Conservation (phyloP, 1,140 invertebrate genomes). For the Cyphomyrmex costatus region DNA sequence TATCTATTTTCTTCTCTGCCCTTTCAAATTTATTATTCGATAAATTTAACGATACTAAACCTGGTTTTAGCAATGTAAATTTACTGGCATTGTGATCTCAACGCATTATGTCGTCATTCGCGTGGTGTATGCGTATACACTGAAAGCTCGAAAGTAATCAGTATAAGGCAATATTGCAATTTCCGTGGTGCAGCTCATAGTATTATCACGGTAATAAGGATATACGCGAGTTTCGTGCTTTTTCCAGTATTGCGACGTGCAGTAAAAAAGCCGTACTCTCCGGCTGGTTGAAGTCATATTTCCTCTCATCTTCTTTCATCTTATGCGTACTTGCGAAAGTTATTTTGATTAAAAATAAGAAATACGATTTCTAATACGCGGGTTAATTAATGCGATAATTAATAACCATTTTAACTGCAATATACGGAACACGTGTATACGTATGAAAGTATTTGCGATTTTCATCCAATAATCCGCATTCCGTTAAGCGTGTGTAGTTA, state of each 20-base stretch:
- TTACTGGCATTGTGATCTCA: neutral
- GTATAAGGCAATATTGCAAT: conserved; percentile 29
- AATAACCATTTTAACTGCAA: neutral
- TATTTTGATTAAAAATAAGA: conserved; percentile 21
- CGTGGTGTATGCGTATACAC: neutral
- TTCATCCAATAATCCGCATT: conserved; percentile 43
- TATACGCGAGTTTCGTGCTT: conserved; percentile 29
- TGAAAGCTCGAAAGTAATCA: conserved; percentile 34
- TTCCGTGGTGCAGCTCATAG: neutral
- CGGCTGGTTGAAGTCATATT: neutral
- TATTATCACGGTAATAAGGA: conserved; percentile 24
- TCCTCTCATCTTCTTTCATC: neutral
- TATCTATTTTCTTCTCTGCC: neutral
- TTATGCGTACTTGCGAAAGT: neutral
- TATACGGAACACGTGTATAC: neutral
- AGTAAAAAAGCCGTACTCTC: conserved; percentile 7
- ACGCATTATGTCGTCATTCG: neutral
- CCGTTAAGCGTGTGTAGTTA: conserved; percentile 17
- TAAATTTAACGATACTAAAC: conserved; percentile 15
- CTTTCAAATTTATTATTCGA: neutral
- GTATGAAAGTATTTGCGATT: neutral
- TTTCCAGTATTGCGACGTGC: neutral
- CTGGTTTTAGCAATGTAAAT: neutral
- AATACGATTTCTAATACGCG: neutral
- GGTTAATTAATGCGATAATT: conserved; percentile 27